These are phyloP conservation scores for Phoronis australis DNA, from an alignment of 2,888 invertebrate species.

Conservation along the genomic window DNA sequence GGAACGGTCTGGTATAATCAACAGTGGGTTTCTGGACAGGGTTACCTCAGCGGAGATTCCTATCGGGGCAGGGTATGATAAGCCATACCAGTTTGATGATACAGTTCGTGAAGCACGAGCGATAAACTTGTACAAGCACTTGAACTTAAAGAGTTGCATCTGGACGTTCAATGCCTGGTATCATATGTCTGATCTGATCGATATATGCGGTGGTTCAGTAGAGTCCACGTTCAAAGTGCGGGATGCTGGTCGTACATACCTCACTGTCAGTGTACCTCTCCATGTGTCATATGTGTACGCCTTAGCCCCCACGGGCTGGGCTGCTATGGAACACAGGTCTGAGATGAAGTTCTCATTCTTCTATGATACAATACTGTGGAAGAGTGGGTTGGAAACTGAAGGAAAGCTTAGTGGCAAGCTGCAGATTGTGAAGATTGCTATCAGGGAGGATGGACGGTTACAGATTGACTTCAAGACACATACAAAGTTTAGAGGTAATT, in stretches of 20 bases:
- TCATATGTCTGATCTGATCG: constrained; percentile 52
- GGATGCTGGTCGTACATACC: constrained; percentile 42
- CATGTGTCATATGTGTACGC: constrained; percentile 53
- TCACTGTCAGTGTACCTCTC: constrained; percentile 51
- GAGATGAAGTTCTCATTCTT: constrained; percentile 53
- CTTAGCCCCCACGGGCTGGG: constrained; percentile 51
- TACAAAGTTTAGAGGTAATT: constrained; percentile 51
- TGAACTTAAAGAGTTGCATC: constrained; percentile 50
- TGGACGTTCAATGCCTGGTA: constrained; percentile 55
- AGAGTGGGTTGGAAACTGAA: constrained; percentile 44
- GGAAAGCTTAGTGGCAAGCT: constrained; percentile 35
- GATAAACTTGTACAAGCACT: constrained; percentile 46
- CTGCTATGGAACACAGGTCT: constrained; percentile 53
- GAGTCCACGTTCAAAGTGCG: constrained; percentile 46
- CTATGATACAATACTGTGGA: constrained; percentile 51
- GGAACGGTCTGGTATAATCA: constrained; percentile 22
- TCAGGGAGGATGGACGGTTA: constrained; percentile 47
- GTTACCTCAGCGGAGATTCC: background rate
- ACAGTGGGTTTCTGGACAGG: constrained; percentile 27
- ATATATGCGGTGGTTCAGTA: constrained; percentile 52
- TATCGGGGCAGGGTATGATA: constrained; percentile 21
- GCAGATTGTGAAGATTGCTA: constrained; percentile 41
- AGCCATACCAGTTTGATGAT: constrained; percentile 40
- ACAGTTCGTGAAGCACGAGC: constrained; percentile 31
- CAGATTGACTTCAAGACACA: constrained; percentile 52